These are phyloP conservation scores for Tupaia tana DNA, from an alignment of 2,113 vertebrate genomes.

Conservation along the genomic window DNA sequence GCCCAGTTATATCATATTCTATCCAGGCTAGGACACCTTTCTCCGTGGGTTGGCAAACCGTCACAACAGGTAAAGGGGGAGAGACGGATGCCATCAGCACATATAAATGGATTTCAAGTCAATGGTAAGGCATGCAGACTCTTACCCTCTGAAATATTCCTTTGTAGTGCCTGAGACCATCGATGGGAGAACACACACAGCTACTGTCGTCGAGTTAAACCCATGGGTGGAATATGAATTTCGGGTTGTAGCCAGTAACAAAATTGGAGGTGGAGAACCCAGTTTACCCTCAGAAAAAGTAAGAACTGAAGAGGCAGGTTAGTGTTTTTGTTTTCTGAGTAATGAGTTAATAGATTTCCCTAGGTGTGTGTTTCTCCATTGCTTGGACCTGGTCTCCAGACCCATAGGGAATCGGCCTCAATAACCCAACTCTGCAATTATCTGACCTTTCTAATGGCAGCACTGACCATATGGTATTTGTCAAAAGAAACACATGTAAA, in stretches of 20 bases:
- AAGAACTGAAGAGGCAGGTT: slow-evolving; percentile 97
- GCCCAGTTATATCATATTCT: slow-evolving; percentile 93
- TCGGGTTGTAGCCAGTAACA: slow-evolving; percentile 94
- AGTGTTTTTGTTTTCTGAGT: slow-evolving; percentile 86
- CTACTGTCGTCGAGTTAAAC: slow-evolving; percentile 95
- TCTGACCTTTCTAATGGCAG: slow-evolving; percentile 35
- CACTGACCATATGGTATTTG: slow-evolving; percentile 16
- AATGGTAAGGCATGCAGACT: rapidly evolving
- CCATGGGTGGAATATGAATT: slow-evolving; percentile 99
- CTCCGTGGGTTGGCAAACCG: slow-evolving; percentile 96
- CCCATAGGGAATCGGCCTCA: background rate
- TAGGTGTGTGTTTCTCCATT: background rate
- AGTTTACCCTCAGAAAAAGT: slow-evolving; percentile 95
- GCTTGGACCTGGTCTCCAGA: background rate
- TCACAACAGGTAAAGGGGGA: slow-evolving; percentile 91
- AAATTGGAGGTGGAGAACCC: slow-evolving; percentile 95
- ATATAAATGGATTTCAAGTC: background rate
- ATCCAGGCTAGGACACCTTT: slow-evolving; percentile 94
- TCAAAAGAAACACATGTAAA: slow-evolving; percentile 31
- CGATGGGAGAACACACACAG: slow-evolving; percentile 92
- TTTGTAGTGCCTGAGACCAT: slow-evolving; percentile 92
- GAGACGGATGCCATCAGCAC: rapidly evolving
- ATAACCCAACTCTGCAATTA: background rate
- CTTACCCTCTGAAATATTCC: slow-evolving; percentile 13
- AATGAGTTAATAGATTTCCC: slow-evolving; percentile 35